These are phyloP conservation scores for Etheostoma perlongum DNA, from an alignment of 2,797 vertebrate species.

Conservation along the genomic window DNA sequence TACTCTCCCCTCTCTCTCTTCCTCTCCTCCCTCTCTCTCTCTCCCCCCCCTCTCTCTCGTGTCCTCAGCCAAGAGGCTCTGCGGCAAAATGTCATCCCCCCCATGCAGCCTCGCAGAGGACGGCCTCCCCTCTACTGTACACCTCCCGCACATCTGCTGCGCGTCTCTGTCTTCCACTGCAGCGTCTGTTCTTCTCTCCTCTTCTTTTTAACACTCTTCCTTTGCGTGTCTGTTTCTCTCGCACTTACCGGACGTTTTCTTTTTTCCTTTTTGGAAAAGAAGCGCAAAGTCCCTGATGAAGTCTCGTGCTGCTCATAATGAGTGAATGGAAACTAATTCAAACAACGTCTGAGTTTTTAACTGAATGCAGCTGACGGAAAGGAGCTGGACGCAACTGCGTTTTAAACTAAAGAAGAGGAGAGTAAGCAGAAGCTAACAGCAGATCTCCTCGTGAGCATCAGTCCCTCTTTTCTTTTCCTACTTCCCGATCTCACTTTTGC, in stretches of 20 bases:
- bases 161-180: slow-evolving; percentile 13
- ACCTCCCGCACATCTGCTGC: slow-evolving; percentile 17
- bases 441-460: neutral
- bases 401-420: neutral
- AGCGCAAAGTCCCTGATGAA: slow-evolving; percentile 1
- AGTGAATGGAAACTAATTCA: neutral
- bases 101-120: slow-evolving; percentile 45
- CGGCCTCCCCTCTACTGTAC: slow-evolving; percentile 29
- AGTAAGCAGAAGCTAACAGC: slow-evolving; percentile 1
- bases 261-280: neutral
- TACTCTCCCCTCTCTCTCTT: neutral
- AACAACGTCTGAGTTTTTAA: neutral
- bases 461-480: too few species aligned
- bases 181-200: neutral
- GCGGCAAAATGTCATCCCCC: slow-evolving; percentile 67
- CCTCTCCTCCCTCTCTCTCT: neutral
- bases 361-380: neutral
- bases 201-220: neutral
- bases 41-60: slow-evolving; percentile 7
- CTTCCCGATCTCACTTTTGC: neutral
- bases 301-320: neutral
- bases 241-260: neutral
- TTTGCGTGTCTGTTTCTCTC: neutral
- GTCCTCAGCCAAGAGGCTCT: slow-evolving; percentile 59
- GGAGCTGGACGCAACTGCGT: neutral